A percentile compares a stretch with the other conserved stretches of the same genome.
These are phyloP conservation scores for Polylopha cassiicola DNA, from an alignment of 2,888 invertebrate genomes.

Conservation along the genomic window DNA sequence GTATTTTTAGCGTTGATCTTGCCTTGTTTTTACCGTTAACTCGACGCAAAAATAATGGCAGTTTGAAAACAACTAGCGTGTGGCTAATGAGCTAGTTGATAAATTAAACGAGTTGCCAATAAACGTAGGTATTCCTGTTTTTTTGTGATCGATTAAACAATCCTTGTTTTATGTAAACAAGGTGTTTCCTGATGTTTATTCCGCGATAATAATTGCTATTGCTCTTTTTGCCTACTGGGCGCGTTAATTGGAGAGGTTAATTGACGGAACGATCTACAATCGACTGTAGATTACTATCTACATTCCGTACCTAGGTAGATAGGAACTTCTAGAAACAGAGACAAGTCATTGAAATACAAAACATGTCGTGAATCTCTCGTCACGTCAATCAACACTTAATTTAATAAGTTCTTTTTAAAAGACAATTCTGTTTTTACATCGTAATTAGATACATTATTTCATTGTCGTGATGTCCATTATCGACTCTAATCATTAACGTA, in stretches of 20 bases:
- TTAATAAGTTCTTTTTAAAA: too few species aligned
- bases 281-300: too few species aligned
- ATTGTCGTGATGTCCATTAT: too few species aligned
- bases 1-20: constrained; percentile 72
- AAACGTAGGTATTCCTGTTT: constrained; percentile 37
- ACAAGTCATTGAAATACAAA: too few species aligned
- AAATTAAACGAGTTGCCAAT: constrained; percentile 22
- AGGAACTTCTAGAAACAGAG: too few species aligned
- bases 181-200: constrained; percentile 1
- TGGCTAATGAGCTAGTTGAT: constrained; percentile 36
- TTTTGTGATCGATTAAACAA: constrained; percentile 30
- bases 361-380: too few species aligned
- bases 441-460: too few species aligned
- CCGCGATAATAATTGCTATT: constrained; percentile 2
- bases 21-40: constrained; percentile 37
- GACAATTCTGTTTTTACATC: too few species aligned
- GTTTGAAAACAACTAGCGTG: constrained; percentile 21
- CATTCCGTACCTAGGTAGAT: too few species aligned
- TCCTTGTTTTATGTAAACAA: constrained; percentile 6
- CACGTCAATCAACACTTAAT: too few species aligned
- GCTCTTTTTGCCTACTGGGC: neutral
- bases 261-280: too few species aligned
- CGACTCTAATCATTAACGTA: too few species aligned
- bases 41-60: constrained; percentile 35
- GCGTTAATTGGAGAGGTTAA: constrained; percentile 1